Evolutionary conservation across 2,113 vertebrate species (phyloP).

Genomic region (Sakesphorus luctuosus): DNA sequence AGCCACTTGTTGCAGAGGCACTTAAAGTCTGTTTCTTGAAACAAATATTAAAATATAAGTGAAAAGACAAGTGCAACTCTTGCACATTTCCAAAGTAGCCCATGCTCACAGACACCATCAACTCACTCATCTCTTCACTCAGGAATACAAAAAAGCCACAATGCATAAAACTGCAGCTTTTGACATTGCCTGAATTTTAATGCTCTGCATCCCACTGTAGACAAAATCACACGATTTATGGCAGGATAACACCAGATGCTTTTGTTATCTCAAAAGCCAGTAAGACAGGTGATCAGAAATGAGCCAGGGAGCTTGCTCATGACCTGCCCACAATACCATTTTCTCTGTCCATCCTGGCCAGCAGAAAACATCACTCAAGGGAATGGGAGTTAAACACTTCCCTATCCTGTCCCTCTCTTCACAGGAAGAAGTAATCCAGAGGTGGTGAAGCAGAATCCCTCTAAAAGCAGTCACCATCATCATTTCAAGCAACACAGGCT

Average conservation of each 20-base stretch:
- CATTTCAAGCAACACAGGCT: background rate
- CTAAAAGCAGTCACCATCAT: background rate
- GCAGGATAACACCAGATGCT: background rate
- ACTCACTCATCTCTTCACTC: rapidly evolving
- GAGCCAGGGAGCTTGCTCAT: background rate
- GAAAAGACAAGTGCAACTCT: background rate
- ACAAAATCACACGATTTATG: background rate
- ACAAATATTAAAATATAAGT: background rate
- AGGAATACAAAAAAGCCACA: background rate
- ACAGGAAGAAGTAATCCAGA: background rate
- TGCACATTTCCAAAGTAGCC: background rate
- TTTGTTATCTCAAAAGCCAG: background rate
- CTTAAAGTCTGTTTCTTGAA: background rate
- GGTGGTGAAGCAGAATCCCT: background rate
- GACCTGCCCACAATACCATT: background rate
- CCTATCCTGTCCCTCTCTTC: background rate
- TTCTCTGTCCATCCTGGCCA: background rate
- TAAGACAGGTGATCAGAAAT: background rate
- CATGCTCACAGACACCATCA: background rate
- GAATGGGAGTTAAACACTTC: background rate
- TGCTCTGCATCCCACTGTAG: background rate
- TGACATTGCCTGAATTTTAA: background rate
- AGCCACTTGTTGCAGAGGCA: background rate
- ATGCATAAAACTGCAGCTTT: background rate
- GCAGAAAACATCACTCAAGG: background rate